A percentile compares a stretch with the other conserved stretches of the same genome.
These are phyloP conservation scores for Semnornis frantzii DNA, from an alignment of 2,113 vertebrate genomes.

Conservation along the genomic window DNA sequence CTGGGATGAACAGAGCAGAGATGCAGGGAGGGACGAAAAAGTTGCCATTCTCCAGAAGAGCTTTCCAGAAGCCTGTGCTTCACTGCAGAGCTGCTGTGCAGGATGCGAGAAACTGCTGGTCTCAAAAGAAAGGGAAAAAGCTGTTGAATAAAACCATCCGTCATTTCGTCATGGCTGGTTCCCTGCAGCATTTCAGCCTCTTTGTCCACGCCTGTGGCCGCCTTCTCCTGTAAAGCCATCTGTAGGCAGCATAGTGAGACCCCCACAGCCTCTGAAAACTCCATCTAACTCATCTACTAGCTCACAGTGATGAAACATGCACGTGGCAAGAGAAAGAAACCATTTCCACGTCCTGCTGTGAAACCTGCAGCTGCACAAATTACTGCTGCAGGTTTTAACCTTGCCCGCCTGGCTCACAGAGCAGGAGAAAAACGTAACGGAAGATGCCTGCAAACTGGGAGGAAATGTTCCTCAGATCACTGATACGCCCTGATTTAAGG, in stretches of 20 bases:
- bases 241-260: not conserved
- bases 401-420: not conserved
- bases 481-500: not conserved
- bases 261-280: not conserved
- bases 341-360: not conserved
- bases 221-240: not conserved
- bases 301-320: rapidly evolving
- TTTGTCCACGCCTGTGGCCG: rapidly evolving
- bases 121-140: not conserved
- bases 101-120: not conserved
- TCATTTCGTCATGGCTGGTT: not conserved
- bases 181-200: not conserved
- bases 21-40: not conserved
- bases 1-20: not conserved
- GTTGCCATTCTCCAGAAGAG: not conserved
- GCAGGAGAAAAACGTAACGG: not conserved
- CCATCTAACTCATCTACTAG: not conserved
- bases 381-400: not conserved
- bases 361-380: slow-evolving; percentile 23
- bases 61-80: not conserved
- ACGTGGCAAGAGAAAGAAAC: not conserved
- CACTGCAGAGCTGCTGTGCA: not conserved
- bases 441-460: not conserved
- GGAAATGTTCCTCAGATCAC: not conserved
- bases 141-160: not conserved